phyloP scores from a whole-genome alignment of 2,797 vertebrate genomes.

The Cossypha heuglini region DNA sequence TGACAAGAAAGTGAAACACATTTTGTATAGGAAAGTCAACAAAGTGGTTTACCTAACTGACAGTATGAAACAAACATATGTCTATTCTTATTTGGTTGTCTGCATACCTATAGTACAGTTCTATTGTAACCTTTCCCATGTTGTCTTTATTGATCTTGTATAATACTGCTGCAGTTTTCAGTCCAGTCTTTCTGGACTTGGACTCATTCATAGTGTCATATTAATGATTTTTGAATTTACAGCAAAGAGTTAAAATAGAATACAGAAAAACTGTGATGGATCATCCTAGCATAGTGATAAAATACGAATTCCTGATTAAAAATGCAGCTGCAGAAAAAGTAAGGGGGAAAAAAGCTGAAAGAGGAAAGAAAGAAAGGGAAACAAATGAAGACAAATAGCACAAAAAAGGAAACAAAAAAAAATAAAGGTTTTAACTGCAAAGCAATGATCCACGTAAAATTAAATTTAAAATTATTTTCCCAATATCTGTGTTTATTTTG shows the following conservation, averaged over 20 bases:
- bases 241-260: background rate
- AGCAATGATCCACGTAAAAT: background rate
- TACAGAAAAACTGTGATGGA: background rate
- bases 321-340: background rate
- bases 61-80: background rate
- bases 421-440: background rate
- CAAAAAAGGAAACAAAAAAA: background rate
- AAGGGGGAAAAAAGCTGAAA: background rate
- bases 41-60: slow-evolving; percentile 15
- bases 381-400: accelerated
- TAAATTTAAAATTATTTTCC: background rate
- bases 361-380: background rate
- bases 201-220: background rate
- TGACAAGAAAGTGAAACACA: background rate
- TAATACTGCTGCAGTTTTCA: background rate
- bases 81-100: background rate
- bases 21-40: background rate
- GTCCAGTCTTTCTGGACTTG: background rate
- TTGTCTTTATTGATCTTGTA: background rate
- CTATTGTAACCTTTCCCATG: background rate
- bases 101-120: background rate
- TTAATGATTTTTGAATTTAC: background rate
- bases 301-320: background rate
- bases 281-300: background rate
- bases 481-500: accelerated